A percentile compares a stretch with the other conserved stretches of the same genome.
Conservation (phyloP, 1,140 invertebrate genomes). For the Euglossa dilemma region DNA sequence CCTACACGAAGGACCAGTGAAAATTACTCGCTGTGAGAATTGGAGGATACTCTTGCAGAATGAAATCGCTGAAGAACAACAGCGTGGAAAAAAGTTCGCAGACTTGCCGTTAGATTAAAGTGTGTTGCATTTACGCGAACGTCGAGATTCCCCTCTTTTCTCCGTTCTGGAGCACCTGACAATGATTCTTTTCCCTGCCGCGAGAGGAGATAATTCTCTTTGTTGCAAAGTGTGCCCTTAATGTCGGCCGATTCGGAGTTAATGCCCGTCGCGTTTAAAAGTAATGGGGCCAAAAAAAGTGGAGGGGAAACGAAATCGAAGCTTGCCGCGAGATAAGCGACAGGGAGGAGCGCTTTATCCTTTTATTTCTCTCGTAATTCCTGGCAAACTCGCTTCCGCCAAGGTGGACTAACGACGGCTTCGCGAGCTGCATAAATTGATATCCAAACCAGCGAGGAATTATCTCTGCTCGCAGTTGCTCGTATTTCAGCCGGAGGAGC, state of each 20-base stretch:
- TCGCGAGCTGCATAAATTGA: background rate
- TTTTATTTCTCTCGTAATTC: conserved; percentile 28
- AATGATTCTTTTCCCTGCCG: background rate
- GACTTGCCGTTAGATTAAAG: background rate
- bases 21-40: background rate
- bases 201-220: conserved; percentile 19
- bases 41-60: background rate
- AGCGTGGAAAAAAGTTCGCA: background rate
- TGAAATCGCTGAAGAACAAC: background rate
- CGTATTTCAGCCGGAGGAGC: background rate
- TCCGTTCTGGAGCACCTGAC: background rate
- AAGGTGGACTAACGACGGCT: background rate
- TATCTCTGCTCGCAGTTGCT: background rate
- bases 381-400: background rate
- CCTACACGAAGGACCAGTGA: background rate
- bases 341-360: conserved; percentile 7
- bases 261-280: conserved; percentile 19
- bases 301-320: conserved; percentile 10
- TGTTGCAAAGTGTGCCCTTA: conserved; percentile 13
- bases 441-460: background rate
- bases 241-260: conserved; percentile 14
- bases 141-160: too few relatives aligned
- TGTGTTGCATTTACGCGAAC: background rate
- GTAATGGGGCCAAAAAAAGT: conserved; percentile 18
- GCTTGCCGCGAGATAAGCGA: conserved; percentile 18